These are phyloP conservation scores for Melanotaenia trifasciata DNA, from an alignment of 2,797 vertebrate genomes.

Conservation along the genomic window DNA sequence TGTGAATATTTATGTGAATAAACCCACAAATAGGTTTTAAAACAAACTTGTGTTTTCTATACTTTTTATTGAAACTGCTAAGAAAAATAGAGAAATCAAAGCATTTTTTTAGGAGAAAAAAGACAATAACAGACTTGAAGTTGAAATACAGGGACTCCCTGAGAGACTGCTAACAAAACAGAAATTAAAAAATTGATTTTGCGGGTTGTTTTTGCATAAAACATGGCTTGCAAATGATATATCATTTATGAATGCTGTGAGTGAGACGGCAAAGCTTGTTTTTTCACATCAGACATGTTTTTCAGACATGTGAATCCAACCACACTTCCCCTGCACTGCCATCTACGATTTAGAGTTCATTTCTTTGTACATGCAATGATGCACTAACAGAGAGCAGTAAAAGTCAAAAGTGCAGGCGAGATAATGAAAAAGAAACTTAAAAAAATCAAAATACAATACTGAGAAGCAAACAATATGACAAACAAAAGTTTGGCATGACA, in stretches of 20 bases:
- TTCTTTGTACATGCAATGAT: slow-evolving; percentile 48
- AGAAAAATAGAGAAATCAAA: background rate
- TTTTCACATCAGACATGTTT: slow-evolving; percentile 1
- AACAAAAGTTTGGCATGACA: slow-evolving; percentile 24
- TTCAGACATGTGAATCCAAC: slow-evolving; percentile 11
- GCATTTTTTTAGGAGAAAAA: background rate
- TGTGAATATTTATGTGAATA: background rate
- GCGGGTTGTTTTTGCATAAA: background rate
- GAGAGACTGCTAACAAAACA: background rate
- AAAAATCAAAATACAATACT: slow-evolving; percentile 22
- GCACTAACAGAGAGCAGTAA: slow-evolving; percentile 24
- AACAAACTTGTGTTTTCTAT: background rate
- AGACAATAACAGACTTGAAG: background rate
- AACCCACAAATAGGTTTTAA: slow-evolving; percentile 1
- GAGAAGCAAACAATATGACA: slow-evolving; percentile 24
- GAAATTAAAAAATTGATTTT: slow-evolving; percentile 1
- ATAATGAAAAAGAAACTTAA: slow-evolving; percentile 30
- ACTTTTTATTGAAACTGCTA: slow-evolving; percentile 13
- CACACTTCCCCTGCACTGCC: slow-evolving; percentile 32
- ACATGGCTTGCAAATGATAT: background rate
- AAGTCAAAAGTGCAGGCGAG: slow-evolving; percentile 39
- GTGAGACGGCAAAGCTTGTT: background rate
- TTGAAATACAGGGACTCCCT: background rate
- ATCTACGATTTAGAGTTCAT: slow-evolving; percentile 45
- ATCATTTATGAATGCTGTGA: background rate